phyloP scores from a whole-genome alignment of 2,797 vertebrate genomes.

The Zalophus californianus region DNA sequence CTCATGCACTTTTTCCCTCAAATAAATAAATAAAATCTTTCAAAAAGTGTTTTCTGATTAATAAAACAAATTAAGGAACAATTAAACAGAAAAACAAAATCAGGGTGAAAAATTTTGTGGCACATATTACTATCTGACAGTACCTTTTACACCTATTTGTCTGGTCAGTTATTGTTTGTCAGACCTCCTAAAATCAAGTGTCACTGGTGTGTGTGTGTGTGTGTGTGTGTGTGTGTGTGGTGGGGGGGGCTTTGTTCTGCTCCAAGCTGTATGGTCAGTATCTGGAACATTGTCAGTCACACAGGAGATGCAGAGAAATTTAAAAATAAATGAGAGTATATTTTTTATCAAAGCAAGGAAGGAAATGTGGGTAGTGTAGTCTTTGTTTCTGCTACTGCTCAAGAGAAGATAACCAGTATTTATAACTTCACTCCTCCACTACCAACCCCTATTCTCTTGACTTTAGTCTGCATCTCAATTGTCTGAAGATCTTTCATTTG shows the following conservation, averaged over 20 bases:
- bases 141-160: background rate
- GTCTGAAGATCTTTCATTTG: background rate
- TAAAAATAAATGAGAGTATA: background rate
- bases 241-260: background rate
- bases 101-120: background rate
- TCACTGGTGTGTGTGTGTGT: background rate
- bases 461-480: background rate
- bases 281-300: background rate
- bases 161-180: background rate
- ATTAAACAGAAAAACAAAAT: background rate
- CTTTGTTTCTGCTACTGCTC: background rate
- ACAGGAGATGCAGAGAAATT: background rate
- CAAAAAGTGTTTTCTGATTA: background rate
- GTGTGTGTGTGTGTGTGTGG: too few species aligned
- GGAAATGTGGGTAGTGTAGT: background rate
- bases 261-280: background rate
- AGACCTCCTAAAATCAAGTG: background rate
- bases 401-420: background rate
- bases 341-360: background rate
- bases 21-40: background rate
- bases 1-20: background rate
- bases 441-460: background rate
- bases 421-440: background rate
- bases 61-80: background rate
- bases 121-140: background rate